Conservation (phyloP, 2,888 invertebrate genomes). For the Anthophora plumipes region DNA sequence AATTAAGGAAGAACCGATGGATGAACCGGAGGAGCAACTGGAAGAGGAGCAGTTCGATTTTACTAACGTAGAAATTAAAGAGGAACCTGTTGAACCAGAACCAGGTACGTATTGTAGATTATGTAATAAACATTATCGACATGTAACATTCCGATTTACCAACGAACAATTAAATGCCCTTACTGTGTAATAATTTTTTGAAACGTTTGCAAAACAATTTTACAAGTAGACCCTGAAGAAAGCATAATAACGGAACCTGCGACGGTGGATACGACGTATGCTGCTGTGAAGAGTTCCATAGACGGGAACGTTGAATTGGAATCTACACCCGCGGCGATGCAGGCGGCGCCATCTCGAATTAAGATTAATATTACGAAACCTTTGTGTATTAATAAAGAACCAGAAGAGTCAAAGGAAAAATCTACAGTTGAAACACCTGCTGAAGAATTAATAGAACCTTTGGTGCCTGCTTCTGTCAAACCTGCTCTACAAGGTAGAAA, state of each 20-base stretch:
- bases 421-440: conserved; percentile 82
- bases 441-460: conserved; percentile 79
- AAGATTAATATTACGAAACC: conserved; percentile 93
- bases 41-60: conserved; percentile 72
- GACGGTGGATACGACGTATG: conserved; percentile 86
- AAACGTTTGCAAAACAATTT: conserved; percentile 22
- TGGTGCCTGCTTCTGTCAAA: conserved; percentile 86
- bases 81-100: conserved; percentile 79
- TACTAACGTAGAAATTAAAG: conserved; percentile 75
- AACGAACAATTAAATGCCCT: not conserved
- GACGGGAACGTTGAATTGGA: conserved; percentile 92
- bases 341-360: conserved; percentile 86
- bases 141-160: not conserved
- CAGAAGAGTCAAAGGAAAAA: conserved; percentile 77
- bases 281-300: conserved; percentile 88
- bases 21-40: conserved; percentile 78
- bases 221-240: conserved; percentile 85
- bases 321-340: conserved; percentile 85
- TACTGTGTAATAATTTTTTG: not conserved
- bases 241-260: conserved; percentile 84
- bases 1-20: conserved; percentile 90
- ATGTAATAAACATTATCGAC: not conserved
- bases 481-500: conserved; percentile 88
- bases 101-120: conserved; percentile 72
- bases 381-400: conserved; percentile 82